Percentiles rank a stretch among this genome's conserved stretches.
These are phyloP conservation scores for Oryzaephilus surinamensis DNA, from an alignment of 1,140 invertebrate species.

Conservation along the genomic window DNA sequence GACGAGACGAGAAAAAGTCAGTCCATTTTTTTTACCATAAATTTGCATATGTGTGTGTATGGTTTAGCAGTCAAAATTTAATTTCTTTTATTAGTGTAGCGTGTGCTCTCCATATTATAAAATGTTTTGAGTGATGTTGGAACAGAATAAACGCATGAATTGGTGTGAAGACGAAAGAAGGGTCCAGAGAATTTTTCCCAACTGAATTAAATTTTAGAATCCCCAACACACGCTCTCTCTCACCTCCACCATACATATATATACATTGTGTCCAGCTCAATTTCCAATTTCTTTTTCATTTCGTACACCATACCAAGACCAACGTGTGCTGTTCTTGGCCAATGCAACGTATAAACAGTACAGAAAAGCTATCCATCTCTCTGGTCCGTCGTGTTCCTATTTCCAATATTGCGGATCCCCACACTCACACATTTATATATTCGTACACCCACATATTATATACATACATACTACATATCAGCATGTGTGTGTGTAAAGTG, in stretches of 20 bases:
- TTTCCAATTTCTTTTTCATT: slow-evolving; percentile 23
- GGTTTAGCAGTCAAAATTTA: slow-evolving; percentile 10
- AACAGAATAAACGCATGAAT: no score
- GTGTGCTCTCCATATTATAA: no score
- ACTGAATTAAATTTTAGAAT: slow-evolving; percentile 14
- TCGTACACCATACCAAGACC: slow-evolving; percentile 3
- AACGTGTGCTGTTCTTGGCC: slow-evolving; percentile 16
- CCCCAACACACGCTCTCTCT: no score
- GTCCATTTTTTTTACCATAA: no score
- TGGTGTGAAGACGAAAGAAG: slow-evolving; percentile 5
- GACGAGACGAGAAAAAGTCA: no score
- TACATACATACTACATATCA: no score
- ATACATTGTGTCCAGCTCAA: slow-evolving; percentile 25
- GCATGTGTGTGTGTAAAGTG: background rate
- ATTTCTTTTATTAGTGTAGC: slow-evolving; percentile 14
- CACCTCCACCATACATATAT: no score
- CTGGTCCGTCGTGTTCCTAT: slow-evolving; percentile 12
- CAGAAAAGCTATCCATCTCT: slow-evolving; percentile 24
- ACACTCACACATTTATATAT: background rate
- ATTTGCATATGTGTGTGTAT: no score
- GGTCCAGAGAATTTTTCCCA: slow-evolving; percentile 15
- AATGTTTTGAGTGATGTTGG: no score
- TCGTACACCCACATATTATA: no score
- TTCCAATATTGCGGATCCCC: slow-evolving; percentile 15
- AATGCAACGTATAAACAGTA: slow-evolving; percentile 23